Evolutionary conservation across 2,888 invertebrate species (phyloP).

Genomic region (Cynaeus angustus): DNA sequence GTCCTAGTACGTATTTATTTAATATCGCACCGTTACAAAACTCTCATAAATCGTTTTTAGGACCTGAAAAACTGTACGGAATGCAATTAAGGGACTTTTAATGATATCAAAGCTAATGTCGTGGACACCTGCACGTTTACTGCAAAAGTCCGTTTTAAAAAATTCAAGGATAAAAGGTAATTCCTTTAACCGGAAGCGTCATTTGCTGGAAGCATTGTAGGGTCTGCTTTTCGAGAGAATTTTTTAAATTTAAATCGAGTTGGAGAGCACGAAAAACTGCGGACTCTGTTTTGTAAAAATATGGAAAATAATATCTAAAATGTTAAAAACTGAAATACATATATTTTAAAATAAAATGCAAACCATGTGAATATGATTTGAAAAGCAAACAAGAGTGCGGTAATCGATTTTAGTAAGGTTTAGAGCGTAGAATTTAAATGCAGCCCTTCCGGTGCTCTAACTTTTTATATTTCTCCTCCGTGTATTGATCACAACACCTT

Average conservation of each 20-base stretch:
- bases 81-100: constrained; percentile 37
- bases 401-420: too few species aligned
- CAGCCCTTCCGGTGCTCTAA: too few species aligned
- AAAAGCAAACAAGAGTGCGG: too few species aligned
- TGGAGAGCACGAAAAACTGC: too few species aligned
- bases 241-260: constrained; percentile 4
- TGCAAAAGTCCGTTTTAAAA: constrained; percentile 12
- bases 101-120: constrained; percentile 24
- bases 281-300: too few species aligned
- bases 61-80: constrained; percentile 54
- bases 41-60: constrained; percentile 51
- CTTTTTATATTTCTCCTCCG: too few species aligned
- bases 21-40: not conserved
- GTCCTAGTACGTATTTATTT: not conserved
- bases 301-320: too few species aligned
- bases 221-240: constrained; percentile 9
- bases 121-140: constrained; percentile 13
- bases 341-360: too few species aligned
- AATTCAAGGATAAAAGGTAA: constrained; percentile 9
- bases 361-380: too few species aligned
- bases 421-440: too few species aligned
- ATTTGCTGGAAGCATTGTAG: not conserved
- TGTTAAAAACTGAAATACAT: too few species aligned
- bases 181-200: constrained; percentile 25
- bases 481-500: too few species aligned